phyloP scores from a whole-genome alignment of 2,113 vertebrate genomes.

The Taxidea taxus region DNA sequence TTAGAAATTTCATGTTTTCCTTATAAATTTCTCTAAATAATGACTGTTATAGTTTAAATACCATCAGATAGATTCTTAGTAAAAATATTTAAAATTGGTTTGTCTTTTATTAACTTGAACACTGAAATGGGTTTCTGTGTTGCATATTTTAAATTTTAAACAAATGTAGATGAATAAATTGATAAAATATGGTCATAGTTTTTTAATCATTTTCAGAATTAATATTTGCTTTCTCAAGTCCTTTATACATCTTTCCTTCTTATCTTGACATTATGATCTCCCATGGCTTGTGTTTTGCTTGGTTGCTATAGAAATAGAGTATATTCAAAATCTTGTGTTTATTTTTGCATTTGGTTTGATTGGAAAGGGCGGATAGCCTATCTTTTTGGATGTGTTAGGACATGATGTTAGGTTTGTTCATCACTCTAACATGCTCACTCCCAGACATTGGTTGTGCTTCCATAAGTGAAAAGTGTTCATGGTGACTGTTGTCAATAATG shows the following conservation, averaged over 20 bases:
- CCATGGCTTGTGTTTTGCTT: constrained; percentile 13
- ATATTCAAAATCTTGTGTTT: not conserved
- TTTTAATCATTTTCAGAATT: constrained; percentile 47
- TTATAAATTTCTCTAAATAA: not conserved
- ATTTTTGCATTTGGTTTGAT: constrained; percentile 10
- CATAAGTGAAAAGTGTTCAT: not conserved
- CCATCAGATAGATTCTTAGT: not conserved
- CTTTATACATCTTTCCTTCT: constrained; percentile 27
- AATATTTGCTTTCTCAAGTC: constrained; percentile 20
- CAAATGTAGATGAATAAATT: not conserved
- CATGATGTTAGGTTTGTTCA: not conserved
- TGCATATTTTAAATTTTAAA: constrained; percentile 11
- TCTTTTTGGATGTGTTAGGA: constrained; percentile 16
- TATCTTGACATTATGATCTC: constrained; percentile 24
- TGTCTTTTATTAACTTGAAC: constrained; percentile 36
- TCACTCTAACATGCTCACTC: not conserved
- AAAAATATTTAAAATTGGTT: constrained; percentile 18
- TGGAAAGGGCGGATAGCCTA: not conserved
- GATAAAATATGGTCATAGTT: not conserved
- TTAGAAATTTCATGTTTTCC: not conserved
- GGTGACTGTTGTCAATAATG: not conserved
- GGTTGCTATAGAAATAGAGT: constrained; percentile 15
- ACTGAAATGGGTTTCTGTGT: not conserved
- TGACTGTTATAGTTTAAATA: not conserved
- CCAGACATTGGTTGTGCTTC: not conserved